A percentile compares a stretch with the other conserved stretches of the same genome.
Conservation (phyloP, 2,113 vertebrate species). For the Fregetta grallaria region DNA sequence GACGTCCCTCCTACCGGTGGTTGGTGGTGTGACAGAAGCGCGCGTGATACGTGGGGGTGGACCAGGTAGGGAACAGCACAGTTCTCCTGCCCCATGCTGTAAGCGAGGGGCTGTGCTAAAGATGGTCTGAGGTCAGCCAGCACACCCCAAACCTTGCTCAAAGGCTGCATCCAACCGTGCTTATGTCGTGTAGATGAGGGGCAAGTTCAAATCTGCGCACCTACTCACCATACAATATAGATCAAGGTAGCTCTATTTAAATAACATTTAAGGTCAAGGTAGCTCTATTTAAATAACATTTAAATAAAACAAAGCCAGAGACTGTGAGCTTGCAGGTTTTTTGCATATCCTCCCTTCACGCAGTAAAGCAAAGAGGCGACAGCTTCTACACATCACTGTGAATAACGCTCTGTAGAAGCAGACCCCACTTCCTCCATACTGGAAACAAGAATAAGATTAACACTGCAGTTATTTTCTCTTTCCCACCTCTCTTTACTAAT, state of each 20-base stretch:
- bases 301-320: background rate
- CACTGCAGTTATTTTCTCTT: background rate
- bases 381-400: background rate
- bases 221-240: background rate
- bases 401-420: background rate
- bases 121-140: background rate
- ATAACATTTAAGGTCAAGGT: background rate
- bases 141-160: background rate
- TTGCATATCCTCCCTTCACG: background rate
- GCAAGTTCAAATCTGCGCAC: background rate
- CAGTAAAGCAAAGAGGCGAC: background rate
- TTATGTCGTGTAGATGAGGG: background rate
- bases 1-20: background rate
- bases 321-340: background rate
- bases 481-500: background rate
- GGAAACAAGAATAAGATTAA: background rate
- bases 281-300: background rate
- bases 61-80: accelerated
- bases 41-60: accelerated
- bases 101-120: background rate
- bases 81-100: background rate
- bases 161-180: too few relatives aligned
- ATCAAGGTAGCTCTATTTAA: background rate
- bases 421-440: background rate
- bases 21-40: background rate